A percentile compares a stretch with the other conserved stretches of the same genome.
Conservation (phyloP, 2,888 invertebrate genomes). For the Oeneis ivallda region DNA sequence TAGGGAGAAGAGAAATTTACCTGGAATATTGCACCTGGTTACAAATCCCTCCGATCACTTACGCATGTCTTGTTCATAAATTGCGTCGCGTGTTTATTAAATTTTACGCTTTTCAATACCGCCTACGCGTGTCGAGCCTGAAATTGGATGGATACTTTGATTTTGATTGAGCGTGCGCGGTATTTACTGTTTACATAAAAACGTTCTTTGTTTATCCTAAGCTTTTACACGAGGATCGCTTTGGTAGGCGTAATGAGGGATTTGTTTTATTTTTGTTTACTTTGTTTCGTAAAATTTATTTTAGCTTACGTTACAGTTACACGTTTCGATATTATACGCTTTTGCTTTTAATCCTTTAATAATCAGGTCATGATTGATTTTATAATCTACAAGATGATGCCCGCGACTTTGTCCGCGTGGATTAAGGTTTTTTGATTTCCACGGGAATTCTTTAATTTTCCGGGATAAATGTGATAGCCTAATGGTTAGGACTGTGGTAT, state of each 20-base stretch:
- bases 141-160: constrained; percentile 17
- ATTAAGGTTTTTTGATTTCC: no score
- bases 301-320: no score
- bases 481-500: no score
- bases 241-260: constrained; percentile 6
- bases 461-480: no score
- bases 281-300: no score
- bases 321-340: no score
- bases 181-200: constrained; percentile 15
- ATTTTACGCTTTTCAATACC: constrained; percentile 17
- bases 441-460: no score
- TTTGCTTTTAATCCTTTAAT: no score
- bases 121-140: constrained; percentile 11
- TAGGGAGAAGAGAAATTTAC: no score
- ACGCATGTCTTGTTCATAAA: background rate
- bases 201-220: constrained; percentile 12
- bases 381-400: no score
- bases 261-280: background rate
- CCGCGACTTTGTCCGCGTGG: no score
- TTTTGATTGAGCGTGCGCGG: constrained; percentile 7
- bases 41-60: constrained; percentile 1
- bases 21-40: background rate
- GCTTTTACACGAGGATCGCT: background rate
- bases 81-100: constrained; percentile 4
- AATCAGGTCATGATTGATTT: no score